phyloP scores from a whole-genome alignment of 2,888 invertebrate genomes.

The Sympetrum striolatum region DNA sequence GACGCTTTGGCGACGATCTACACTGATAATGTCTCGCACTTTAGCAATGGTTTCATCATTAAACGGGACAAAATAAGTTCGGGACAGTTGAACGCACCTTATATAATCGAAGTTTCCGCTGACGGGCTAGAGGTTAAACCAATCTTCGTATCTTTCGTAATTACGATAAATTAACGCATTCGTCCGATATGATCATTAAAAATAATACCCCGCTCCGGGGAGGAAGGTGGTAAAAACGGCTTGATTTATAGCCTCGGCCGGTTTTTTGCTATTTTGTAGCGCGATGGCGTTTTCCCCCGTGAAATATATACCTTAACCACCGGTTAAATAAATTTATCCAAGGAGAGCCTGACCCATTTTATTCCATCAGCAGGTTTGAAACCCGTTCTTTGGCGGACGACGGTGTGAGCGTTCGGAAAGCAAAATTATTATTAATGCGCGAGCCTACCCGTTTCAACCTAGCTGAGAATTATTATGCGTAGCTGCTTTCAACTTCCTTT shows the following conservation, averaged over 20 bases:
- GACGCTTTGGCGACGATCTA: too few species aligned
- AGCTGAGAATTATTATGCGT: neutral
- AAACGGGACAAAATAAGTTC: too few species aligned
- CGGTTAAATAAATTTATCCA: neutral
- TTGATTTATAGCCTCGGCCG: neutral
- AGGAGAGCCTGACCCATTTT: neutral
- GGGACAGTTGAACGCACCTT: too few species aligned
- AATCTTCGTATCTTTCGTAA: neutral
- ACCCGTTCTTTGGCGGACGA: neutral
- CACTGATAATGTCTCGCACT: too few species aligned
- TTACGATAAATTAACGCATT: neutral
- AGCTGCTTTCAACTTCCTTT: neutral
- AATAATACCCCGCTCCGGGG: neutral
- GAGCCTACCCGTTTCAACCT: neutral
- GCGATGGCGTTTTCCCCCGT: neutral
- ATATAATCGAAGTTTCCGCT: neutral
- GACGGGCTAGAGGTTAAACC: neutral
- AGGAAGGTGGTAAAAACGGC: neutral
- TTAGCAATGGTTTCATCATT: too few species aligned
- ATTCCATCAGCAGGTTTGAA: neutral
- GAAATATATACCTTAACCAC: neutral
- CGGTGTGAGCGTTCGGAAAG: neutral
- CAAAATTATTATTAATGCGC: neutral
- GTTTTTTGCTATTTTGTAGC: neutral
- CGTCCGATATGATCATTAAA: neutral